Conservation (phyloP, 2,797 vertebrate genomes). For the Cryptoblepharus egeriae region DNA sequence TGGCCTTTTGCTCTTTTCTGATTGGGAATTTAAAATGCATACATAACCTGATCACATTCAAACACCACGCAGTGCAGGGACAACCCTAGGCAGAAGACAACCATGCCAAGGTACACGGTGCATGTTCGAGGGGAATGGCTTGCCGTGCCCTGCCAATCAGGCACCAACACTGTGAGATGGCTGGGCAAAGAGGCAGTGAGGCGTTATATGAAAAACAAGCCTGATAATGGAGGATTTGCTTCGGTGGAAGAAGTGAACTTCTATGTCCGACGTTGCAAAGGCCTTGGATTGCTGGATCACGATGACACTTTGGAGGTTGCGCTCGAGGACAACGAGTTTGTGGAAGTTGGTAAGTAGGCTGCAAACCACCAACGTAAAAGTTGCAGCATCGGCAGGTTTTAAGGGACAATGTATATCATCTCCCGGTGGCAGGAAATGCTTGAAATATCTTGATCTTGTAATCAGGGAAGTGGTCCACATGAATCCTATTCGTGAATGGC, state of each 20-base stretch:
- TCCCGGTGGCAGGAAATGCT: neutral
- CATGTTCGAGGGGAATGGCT: conserved; percentile 96
- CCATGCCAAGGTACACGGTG: conserved; percentile 92
- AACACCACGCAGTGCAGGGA: neutral
- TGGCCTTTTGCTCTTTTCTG: conserved; percentile 22
- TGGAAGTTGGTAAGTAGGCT: conserved; percentile 90
- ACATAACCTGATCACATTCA: neutral
- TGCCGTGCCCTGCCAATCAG: conserved; percentile 86
- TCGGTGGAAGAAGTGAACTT: conserved; percentile 84
- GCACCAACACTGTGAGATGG: conserved; percentile 81
- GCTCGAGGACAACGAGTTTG: conserved; percentile 96
- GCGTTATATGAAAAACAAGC: conserved; percentile 94
- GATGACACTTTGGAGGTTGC: conserved; percentile 90
- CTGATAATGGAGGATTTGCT: conserved; percentile 90
- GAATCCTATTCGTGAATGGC: no score
- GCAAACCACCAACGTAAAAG: accelerated
- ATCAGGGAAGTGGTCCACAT: neutral
- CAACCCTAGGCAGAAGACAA: neutral
- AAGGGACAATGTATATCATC: neutral
- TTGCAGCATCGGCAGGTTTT: accelerated
- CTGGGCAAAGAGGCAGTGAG: conserved; percentile 91
- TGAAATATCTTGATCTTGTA: neutral
- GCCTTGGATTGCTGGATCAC: conserved; percentile 88
- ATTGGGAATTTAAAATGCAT: conserved; percentile 31
- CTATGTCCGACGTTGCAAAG: conserved; percentile 89